These are phyloP conservation scores for Tenrec ecaudatus DNA, from an alignment of 2,113 vertebrate species.

Conservation along the genomic window DNA sequence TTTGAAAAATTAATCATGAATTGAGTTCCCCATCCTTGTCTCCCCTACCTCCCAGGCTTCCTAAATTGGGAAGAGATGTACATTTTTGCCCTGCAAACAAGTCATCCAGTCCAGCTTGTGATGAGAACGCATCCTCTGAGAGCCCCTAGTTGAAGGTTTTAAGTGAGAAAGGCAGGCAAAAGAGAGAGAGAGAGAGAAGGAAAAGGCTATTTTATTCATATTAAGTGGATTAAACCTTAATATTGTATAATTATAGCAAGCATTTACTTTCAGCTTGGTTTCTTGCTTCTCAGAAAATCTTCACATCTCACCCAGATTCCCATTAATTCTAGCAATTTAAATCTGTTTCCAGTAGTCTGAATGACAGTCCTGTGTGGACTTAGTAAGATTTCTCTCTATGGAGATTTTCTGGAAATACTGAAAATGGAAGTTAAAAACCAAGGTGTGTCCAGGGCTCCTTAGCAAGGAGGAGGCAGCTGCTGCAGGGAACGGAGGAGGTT, in stretches of 20 bases:
- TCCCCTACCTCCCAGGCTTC: accelerated
- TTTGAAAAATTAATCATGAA: not conserved
- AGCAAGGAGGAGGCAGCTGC: not conserved
- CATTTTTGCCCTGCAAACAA: slow-evolving; percentile 29
- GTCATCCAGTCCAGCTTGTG: not conserved
- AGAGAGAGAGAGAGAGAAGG: not conserved
- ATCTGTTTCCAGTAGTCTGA: slow-evolving; percentile 21
- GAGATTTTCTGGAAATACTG: slow-evolving; percentile 46
- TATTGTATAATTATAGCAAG: slow-evolving; percentile 11
- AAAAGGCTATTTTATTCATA: not conserved
- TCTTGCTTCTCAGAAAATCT: slow-evolving; percentile 45
- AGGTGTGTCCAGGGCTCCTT: not conserved
- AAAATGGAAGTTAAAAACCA: slow-evolving; percentile 19
- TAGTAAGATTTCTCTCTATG: slow-evolving; percentile 29
- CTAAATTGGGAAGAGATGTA: not conserved
- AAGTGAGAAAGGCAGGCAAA: not conserved
- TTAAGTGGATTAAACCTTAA: slow-evolving; percentile 46
- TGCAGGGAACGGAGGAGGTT: not conserved
- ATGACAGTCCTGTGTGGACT: not conserved
- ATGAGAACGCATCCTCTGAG: not conserved
- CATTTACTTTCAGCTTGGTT: slow-evolving; percentile 41
- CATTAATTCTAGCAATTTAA: slow-evolving; percentile 45
- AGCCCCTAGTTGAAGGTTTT: not conserved
- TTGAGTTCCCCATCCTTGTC: no score
- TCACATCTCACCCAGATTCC: not conserved